Percentiles rank a stretch among this genome's conserved stretches.
Evolutionary conservation across 2,113 vertebrate species (phyloP).

Genomic region (Canis aureus): DNA sequence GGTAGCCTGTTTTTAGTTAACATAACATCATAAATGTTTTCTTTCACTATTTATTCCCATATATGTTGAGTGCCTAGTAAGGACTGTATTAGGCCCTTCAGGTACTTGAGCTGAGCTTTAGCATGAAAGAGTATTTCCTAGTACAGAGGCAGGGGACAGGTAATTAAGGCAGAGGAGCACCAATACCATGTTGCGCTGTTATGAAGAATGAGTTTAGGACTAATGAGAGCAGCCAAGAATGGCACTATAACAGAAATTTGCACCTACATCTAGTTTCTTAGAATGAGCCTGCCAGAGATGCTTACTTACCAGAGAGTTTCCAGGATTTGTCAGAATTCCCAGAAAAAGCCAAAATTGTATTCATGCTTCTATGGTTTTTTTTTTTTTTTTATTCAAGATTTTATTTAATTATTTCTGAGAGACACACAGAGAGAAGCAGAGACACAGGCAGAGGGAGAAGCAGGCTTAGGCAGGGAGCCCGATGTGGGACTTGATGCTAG

Average conservation of each 20-base stretch:
- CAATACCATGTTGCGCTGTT: background rate
- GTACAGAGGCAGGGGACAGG: background rate
- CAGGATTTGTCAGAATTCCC: background rate
- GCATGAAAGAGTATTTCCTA: background rate
- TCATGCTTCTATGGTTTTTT: background rate
- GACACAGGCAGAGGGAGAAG: too few species aligned
- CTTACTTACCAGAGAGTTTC: background rate
- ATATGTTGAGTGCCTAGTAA: background rate
- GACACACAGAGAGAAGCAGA: too few species aligned
- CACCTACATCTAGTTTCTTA: background rate
- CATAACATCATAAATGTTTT: background rate
- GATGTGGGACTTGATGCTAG: too few species aligned
- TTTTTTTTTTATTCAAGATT: too few species aligned
- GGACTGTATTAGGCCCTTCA: background rate
- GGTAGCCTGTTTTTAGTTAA: background rate
- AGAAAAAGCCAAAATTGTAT: background rate
- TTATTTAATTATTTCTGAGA: too few species aligned
- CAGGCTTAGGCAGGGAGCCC: too few species aligned
- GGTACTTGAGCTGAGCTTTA: background rate
- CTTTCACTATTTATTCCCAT: background rate
- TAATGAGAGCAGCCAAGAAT: background rate
- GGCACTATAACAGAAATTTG: background rate
- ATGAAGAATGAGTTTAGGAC: background rate
- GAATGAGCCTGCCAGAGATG: background rate
- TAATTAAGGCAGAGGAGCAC: background rate